Evolutionary conservation across 1,140 invertebrate genomes (phyloP), one percentile per base, ranked within the genome.

Genomic region (Steinernema feltiae): DNA sequence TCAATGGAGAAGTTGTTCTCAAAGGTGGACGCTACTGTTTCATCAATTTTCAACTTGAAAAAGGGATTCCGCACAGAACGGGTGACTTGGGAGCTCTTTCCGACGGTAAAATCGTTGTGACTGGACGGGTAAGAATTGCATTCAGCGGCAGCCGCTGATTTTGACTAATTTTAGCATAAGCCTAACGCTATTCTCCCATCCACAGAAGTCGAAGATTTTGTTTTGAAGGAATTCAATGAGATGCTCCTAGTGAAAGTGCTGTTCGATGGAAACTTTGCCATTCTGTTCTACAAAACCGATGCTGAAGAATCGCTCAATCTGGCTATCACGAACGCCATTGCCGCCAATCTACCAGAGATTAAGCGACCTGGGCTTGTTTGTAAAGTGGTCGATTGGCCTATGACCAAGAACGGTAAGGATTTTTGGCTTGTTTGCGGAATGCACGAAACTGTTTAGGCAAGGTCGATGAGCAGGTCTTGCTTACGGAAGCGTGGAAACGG

Each of bases 171-270:
- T 7, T 3, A 63, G 53, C 7, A 63, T 63, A 63, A 63, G 24
- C 53, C 53, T 27, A 63, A 63, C 53, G 53, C 53, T 3, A 63
- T 63, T 63, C 24, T 63, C 15, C 53, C 53, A 63, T 63, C 53
- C 24, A 63, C 53, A n/a, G 53, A 63, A 63, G 53, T 63, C 15
- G 53, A 63, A 63, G 53, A 63, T 27, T 21, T 63, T 7, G 3
- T 63, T 3, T 21, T 63, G 53, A 3, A 3, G 3, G 24, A 12
- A 27, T 63, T 63, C 53, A 3, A 63, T 15, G 53, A 63, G 24
- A 21, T 63, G 24, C 3, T 17, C 3, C 12, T 63, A 3, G 53
- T 21, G 2, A 63, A 63, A 27, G 53, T 63, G 3, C 7, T 63
- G 24, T 63, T 63, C 24, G 53, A 63, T 21, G 24, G 53, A 27